These are phyloP conservation scores for Polyommatus iphigenia DNA, from an alignment of 2,888 invertebrate species.

Conservation along the genomic window DNA sequence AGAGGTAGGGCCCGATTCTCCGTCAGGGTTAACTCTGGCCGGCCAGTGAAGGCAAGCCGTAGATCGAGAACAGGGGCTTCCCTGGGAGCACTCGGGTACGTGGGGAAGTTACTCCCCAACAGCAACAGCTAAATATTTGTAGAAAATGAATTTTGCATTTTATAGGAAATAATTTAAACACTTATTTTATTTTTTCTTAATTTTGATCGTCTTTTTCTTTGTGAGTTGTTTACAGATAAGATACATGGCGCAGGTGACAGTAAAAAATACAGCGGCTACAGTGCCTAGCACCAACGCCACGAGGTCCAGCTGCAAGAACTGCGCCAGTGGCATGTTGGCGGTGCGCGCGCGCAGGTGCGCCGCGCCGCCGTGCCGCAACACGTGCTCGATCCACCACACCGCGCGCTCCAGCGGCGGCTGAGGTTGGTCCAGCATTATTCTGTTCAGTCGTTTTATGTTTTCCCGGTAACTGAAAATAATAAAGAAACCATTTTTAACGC, in stretches of 20 bases:
- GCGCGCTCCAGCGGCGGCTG: conserved; percentile 45
- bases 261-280: not conserved
- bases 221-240: too few species aligned
- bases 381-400: conserved; percentile 58
- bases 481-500: too few species aligned
- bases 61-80: too few species aligned
- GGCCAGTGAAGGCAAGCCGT: too few species aligned
- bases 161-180: not conserved
- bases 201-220: not conserved
- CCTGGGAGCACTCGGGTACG: too few species aligned
- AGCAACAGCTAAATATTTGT: too few species aligned
- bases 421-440: conserved; percentile 33
- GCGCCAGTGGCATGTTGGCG: conserved; percentile 40
- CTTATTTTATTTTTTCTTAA: not conserved
- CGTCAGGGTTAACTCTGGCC: too few species aligned
- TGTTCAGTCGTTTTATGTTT: conserved; percentile 17
- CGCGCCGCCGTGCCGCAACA: conserved; percentile 52
- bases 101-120: too few species aligned
- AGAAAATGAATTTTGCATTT: too few species aligned
- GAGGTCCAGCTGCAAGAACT: conserved; percentile 42
- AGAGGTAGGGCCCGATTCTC: too few species aligned
- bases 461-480: conserved; percentile 23
- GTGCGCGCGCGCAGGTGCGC: conserved; percentile 48
- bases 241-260: not conserved
- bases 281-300: not conserved